phyloP scores from a whole-genome alignment of 2,797 vertebrate genomes.

The Karalla daura region DNA sequence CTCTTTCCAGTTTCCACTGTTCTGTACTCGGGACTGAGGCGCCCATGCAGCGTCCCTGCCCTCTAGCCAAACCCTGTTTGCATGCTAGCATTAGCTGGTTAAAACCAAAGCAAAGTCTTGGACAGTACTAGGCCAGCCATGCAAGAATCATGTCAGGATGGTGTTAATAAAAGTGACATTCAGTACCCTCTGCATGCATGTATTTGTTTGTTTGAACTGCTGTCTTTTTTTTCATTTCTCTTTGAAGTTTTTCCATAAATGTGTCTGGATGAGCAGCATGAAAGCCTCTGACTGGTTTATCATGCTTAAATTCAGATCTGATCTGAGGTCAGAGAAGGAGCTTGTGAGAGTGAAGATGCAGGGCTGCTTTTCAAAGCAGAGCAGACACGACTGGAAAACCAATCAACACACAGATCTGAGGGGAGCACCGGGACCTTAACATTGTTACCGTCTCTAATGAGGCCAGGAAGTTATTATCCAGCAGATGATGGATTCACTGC shows the following conservation, averaged over 20 bases:
- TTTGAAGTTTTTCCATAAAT: conserved; percentile 24
- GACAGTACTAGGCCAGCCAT: too few relatives aligned
- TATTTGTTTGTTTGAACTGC: background rate
- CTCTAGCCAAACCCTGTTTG: too few relatives aligned
- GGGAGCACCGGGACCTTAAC: conserved; percentile 20
- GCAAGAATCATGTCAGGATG: too few relatives aligned
- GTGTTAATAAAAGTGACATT: too few relatives aligned
- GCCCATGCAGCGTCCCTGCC: too few relatives aligned
- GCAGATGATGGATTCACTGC: conserved; percentile 28
- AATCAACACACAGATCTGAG: conserved; percentile 24
- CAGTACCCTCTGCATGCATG: background rate
- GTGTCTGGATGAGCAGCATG: too few relatives aligned
- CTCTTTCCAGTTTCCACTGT: background rate
- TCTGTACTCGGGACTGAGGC: too few relatives aligned
- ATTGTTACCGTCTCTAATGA: conserved; percentile 34
- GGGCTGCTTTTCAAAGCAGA: conserved; percentile 48
- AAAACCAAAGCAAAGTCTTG: too few relatives aligned
- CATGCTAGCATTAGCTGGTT: too few relatives aligned
- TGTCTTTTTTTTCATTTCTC: background rate
- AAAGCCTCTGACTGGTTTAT: conserved; percentile 45
- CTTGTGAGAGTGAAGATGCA: conserved; percentile 16
- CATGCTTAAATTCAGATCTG: conserved; percentile 25
- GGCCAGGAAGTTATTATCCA: conserved; percentile 50
- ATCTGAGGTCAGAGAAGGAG: conserved; percentile 29
- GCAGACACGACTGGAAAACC: conserved; percentile 41